Percentiles rank a stretch among this genome's conserved stretches.
These are phyloP conservation scores for Ephestia elutella DNA, from an alignment of 1,140 invertebrate genomes.

Conservation along the genomic window DNA sequence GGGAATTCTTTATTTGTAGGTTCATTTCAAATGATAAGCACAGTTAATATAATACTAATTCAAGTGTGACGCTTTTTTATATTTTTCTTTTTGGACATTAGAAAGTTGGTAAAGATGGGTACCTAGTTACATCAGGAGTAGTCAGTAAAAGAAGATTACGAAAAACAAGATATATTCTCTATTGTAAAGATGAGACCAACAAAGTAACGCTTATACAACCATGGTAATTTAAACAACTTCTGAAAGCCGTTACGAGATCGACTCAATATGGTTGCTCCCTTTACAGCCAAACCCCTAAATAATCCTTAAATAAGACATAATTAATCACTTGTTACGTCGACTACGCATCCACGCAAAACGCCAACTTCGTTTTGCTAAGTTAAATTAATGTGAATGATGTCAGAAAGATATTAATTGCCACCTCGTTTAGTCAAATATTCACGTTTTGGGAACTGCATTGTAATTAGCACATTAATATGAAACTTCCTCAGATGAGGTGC, in stretches of 20 bases:
- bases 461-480: slow-evolving; percentile 1
- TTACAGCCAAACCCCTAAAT: slow-evolving; percentile 2
- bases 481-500: slow-evolving; percentile 3
- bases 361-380: background rate
- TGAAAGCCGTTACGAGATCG: background rate
- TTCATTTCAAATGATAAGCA: too few species aligned
- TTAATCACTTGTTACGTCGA: slow-evolving; percentile 6
- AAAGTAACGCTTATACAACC: background rate
- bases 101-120: too few species aligned
- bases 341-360: background rate
- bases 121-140: too few species aligned
- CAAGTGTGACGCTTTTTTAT: too few species aligned
- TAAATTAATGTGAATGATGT: slow-evolving; percentile 2
- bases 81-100: too few species aligned
- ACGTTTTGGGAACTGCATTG: background rate
- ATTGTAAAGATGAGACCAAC: background rate
- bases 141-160: too few species aligned
- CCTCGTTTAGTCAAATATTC: slow-evolving; percentile 4
- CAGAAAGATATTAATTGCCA: slow-evolving; percentile 5
- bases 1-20: too few species aligned
- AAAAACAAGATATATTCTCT: too few species aligned
- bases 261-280: background rate
- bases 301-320: background rate
- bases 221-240: background rate
- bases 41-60: too few species aligned